phyloP scores from a whole-genome alignment of 2,113 vertebrate genomes.

The Haemorhous mexicanus region DNA sequence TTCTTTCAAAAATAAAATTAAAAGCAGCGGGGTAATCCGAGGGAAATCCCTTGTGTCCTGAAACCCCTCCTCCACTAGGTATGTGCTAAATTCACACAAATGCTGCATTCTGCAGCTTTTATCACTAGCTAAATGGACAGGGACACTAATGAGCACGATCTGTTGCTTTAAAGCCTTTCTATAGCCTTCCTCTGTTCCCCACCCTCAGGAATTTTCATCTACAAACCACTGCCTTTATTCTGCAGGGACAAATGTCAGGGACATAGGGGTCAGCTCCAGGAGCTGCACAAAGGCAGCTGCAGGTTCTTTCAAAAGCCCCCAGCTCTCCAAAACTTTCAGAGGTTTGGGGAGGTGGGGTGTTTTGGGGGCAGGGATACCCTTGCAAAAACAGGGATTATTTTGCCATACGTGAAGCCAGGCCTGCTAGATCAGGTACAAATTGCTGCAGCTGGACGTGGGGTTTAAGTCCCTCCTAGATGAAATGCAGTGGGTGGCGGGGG shows the following conservation, averaged over 20 bases:
- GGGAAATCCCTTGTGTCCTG: neutral
- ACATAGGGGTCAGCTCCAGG: constrained; percentile 36
- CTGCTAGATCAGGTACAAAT: neutral
- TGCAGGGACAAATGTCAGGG: constrained; percentile 56
- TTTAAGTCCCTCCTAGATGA: constrained; percentile 11
- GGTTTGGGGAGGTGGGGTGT: neutral
- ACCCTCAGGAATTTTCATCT: constrained; percentile 57
- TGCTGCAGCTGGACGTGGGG: neutral
- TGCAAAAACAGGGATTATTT: neutral
- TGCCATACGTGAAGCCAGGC: neutral
- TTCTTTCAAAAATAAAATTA: neutral
- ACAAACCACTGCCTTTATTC: constrained; percentile 56
- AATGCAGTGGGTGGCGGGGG: neutral
- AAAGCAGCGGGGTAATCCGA: neutral
- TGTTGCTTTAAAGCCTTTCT: constrained; percentile 48
- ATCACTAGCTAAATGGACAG: constrained; percentile 30
- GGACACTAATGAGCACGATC: constrained; percentile 42
- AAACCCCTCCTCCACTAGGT: neutral
- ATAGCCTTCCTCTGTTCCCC: constrained; percentile 5
- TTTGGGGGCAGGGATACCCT: neutral
- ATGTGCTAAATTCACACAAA: neutral
- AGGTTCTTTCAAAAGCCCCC: constrained; percentile 1
- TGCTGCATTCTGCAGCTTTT: constrained; percentile 13
- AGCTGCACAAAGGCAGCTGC: constrained; percentile 50
- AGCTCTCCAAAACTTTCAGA: neutral